These are phyloP conservation scores for Menidia beryllina DNA, from an alignment of 2,113 vertebrate species.

Conservation along the genomic window DNA sequence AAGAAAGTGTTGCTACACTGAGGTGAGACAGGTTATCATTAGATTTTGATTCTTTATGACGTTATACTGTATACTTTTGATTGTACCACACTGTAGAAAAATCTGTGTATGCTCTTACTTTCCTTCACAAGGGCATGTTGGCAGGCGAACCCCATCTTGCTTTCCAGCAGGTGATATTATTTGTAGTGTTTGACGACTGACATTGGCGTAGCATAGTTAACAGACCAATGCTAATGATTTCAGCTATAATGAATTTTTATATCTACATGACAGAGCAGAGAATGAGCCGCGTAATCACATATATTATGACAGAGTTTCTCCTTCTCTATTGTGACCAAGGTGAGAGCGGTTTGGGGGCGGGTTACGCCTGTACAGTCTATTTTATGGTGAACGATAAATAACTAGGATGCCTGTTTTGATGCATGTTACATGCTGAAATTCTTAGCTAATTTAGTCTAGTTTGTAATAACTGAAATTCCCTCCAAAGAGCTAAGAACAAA, in stretches of 20 bases:
- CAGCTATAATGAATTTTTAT: not conserved
- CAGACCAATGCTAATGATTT: not conserved
- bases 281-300: too few species aligned
- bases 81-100: not conserved
- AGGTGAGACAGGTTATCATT: not conserved
- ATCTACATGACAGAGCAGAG: too few species aligned
- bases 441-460: not conserved
- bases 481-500: too few species aligned
- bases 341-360: too few species aligned
- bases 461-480: too few species aligned
- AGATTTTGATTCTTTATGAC: not conserved
- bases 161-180: not conserved
- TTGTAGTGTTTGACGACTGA: not conserved
- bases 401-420: not conserved
- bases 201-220: not conserved
- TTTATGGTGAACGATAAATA: not conserved
- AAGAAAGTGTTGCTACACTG: not conserved
- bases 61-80: not conserved
- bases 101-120: too few species aligned
- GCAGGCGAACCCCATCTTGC: too few species aligned
- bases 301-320: not conserved
- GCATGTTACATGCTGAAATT: not conserved
- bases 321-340: not conserved
- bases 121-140: too few species aligned
- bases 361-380: not conserved